Base-by-base conservation (phyloP, 2,797 vertebrate species). In the Falco rusticolus region DNA sequence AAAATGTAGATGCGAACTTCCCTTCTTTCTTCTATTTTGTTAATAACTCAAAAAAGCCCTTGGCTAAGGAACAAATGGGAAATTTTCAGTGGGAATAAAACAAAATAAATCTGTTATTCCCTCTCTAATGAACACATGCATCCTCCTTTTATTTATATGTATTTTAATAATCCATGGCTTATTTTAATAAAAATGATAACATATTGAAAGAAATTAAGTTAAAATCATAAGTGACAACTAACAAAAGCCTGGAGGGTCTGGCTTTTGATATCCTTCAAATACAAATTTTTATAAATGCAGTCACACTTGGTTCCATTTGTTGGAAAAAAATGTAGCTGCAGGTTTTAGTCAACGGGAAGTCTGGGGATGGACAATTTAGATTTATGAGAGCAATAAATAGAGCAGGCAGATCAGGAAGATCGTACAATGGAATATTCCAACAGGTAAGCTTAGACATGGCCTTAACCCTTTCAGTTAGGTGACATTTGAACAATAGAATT, bases 81-180 rank as follows among this genome's bases (percentile, higher is more conserved):
- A 89, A 59, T 82, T 85, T 93, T 94, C 80, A 91, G 75, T 84
- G 8, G 25, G 16, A 84, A 84, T 25, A 90, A 88, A 88, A 29
- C 11, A 82, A 14, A 43, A 89, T 7, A 61, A 90, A 93, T 5
- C 8, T 90, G 5, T 39, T 83, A 41, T 43, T 83, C 6, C 7
- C 10, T 51, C 15, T 59, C 19, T 33, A 18, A 19, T 8, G 17
- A 92, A 70, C 13, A 18, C 20, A 47, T 91, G 10, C 37, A 31
- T 65, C 7, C 3, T 69, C 29, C 43, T 5, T 90, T 93, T 78
- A 85, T 94, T 72, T 81, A 68, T 66, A 59, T 47, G 7, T 70
- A 75, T 91, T 51, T 74, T 72, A 57, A 22, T 45, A 72, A 83
- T 53, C 13, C 26, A 71, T 91, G 47, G 39, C 8, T 92, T 26